Evolutionary conservation across 2,888 invertebrate genomes (phyloP), one percentile per base, ranked within the genome.

Genomic region (Opisthograptis luteolata): DNA sequence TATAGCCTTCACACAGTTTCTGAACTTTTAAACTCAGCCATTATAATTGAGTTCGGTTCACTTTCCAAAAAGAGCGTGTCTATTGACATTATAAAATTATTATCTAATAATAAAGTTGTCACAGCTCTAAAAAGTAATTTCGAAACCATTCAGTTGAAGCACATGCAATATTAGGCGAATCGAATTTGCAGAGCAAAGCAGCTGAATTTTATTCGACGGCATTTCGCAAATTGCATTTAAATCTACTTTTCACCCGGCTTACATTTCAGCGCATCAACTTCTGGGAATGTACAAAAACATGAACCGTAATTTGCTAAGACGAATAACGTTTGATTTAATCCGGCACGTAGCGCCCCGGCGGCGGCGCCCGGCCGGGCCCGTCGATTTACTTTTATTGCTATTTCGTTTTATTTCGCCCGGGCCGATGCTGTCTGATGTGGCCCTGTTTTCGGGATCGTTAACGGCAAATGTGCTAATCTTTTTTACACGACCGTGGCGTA

Each of bases 241-340:
- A 80, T 81, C 68, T 72, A 74, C 70, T 72, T 76, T 71, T 66
- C 66, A 70, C 68, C 70, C 70, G 66, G 63, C 70, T 79, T 78
- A 77, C 73, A 77, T 81, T 81, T 79, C 74, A 76, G 73, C 70
- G 71, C 80, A 73, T 80, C 76, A 72, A 77, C 74, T 77, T 72
- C 67, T 68, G 69, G 71, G 71, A 80, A 75, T 80, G 73, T 78
- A 81, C 79, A 81, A 82, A 83, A 84, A 83, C 84, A 81, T 76
- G 77, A 79, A 80, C 79, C 82, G 82, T 87, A 87, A 87, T 87
- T 88, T 87, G 81, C 84, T 87, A 85, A 87, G 87, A 87, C 85
- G 83, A 87, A 87, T 87, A 87, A 86, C 80, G 85, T 87, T 87
- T 87, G 88, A 87, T 86, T 87, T 87, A 84, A 87, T 85, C 84